These are phyloP conservation scores for Pelosia muscerda DNA, from an alignment of 2,888 invertebrate genomes.

Conservation along the genomic window DNA sequence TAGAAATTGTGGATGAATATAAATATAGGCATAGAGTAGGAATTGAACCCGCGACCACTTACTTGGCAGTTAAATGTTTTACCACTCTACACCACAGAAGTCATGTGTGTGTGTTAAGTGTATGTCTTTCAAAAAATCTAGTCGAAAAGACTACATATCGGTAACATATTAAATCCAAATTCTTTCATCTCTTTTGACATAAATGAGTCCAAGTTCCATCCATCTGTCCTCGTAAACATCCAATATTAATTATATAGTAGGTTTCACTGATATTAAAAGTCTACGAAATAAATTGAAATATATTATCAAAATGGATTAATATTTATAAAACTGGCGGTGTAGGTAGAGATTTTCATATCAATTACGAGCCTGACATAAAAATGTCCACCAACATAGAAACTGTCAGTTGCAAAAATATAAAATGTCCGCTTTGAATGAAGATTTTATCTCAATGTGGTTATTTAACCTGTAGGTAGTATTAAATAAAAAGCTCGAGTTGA, in stretches of 20 bases:
- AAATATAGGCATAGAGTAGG: too few species aligned
- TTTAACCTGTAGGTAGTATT: not conserved
- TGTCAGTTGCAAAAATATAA: not conserved
- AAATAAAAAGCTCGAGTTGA: not conserved
- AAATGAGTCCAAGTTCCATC: not conserved
- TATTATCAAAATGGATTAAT: not conserved
- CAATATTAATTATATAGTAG: not conserved
- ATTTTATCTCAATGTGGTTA: slow-evolving; percentile 2
- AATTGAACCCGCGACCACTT: too few species aligned
- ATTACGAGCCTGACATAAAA: slow-evolving; percentile 8
- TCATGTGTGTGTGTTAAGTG: too few species aligned
- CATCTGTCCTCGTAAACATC: not conserved
- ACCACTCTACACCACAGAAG: too few species aligned
- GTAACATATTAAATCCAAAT: not conserved
- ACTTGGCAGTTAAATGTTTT: too few species aligned
- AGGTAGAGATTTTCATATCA: slow-evolving; percentile 7
- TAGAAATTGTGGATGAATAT: too few species aligned
- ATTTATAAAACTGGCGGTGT: not conserved
- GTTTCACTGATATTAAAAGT: not conserved
- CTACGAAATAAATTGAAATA: not conserved
- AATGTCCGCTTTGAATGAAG: not conserved
- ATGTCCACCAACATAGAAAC: not conserved
- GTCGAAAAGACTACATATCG: not conserved
- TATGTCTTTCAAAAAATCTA: too few species aligned
- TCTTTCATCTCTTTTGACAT: not conserved